Evolutionary conservation across 2,888 invertebrate genomes (phyloP).

Genomic region (Thereva unica): DNA sequence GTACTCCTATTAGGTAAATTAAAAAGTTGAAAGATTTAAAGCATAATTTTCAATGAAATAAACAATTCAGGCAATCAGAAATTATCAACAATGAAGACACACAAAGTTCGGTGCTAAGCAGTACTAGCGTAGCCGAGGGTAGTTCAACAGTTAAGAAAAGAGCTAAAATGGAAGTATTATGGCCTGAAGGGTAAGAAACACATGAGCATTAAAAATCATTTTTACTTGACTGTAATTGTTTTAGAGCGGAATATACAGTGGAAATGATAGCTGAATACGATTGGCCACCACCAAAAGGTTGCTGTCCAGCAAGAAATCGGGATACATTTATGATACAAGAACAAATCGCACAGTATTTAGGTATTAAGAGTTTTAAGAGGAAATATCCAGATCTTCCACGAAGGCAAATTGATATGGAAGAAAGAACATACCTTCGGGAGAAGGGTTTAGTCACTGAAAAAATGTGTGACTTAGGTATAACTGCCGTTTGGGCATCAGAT

Average conservation of each 20-base stretch:
- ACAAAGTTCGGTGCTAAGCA: conserved; percentile 80
- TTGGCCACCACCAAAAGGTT: conserved; percentile 74
- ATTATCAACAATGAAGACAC: conserved; percentile 67
- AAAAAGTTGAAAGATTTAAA: no score
- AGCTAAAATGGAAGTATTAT: conserved; percentile 60
- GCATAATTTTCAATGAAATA: no score
- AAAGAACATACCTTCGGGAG: conserved; percentile 84
- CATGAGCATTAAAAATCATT: background rate
- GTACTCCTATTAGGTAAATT: conserved; percentile 60
- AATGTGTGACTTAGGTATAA: conserved; percentile 91
- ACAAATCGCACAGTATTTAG: conserved; percentile 92
- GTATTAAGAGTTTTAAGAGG: conserved; percentile 94
- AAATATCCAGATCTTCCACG: conserved; percentile 89
- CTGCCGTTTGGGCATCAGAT: conserved; percentile 89
- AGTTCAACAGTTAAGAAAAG: conserved; percentile 42
- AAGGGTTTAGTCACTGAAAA: conserved; percentile 84
- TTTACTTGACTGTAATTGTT: conserved; percentile 33
- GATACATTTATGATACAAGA: conserved; percentile 95
- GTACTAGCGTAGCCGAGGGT: conserved; percentile 55
- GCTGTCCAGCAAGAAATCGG: conserved; percentile 61
- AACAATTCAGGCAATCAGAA: conserved; percentile 52
- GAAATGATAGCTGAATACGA: conserved; percentile 91
- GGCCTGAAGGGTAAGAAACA: conserved; percentile 57
- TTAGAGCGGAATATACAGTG: conserved; percentile 71
- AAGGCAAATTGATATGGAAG: conserved; percentile 85